phyloP scores from a whole-genome alignment of 2,888 invertebrate genomes.

The Archaeoteleia sp. region DNA sequence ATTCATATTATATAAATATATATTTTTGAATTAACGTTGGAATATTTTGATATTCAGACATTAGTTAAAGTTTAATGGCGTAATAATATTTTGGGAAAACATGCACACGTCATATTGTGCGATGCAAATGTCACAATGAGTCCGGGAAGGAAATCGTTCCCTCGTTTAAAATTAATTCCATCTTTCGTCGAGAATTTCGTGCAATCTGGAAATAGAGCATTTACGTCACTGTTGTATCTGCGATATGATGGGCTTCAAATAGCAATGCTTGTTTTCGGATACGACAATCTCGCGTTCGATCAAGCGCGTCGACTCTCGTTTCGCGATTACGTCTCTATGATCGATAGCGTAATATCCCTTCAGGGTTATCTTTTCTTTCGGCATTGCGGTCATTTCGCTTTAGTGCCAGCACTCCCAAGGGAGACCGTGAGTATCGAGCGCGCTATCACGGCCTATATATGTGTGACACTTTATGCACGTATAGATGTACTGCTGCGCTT shows the following conservation, averaged over 20 bases:
- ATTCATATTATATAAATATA: too few species aligned
- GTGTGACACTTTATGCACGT: constrained; percentile 39
- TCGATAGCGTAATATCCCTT: constrained; percentile 52
- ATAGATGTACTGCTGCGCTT: constrained; percentile 17
- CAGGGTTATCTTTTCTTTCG: constrained; percentile 55
- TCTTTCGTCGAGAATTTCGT: constrained; percentile 16
- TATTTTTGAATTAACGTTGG: too few species aligned
- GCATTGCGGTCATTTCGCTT: constrained; percentile 60
- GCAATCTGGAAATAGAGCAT: constrained; percentile 27
- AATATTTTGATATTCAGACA: too few species aligned
- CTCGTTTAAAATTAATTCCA: constrained; percentile 32
- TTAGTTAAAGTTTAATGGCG: too few species aligned
- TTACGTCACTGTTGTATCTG: constrained; percentile 20
- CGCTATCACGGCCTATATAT: constrained; percentile 32
- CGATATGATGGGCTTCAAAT: constrained; percentile 33
- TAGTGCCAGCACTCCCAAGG: constrained; percentile 50
- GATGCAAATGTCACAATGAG: constrained; percentile 14
- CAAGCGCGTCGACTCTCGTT: constrained; percentile 39
- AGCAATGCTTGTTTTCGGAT: constrained; percentile 42
- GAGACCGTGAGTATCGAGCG: constrained; percentile 49
- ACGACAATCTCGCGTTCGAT: constrained; percentile 50
- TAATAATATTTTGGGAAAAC: too few species aligned
- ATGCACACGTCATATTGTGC: too few species aligned
- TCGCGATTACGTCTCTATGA: constrained; percentile 50
- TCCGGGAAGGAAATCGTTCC: constrained; percentile 13